Conservation (phyloP, 37 sponge, comb jelly and placozoan species). For the Amphimedon queenslandica region DNA sequence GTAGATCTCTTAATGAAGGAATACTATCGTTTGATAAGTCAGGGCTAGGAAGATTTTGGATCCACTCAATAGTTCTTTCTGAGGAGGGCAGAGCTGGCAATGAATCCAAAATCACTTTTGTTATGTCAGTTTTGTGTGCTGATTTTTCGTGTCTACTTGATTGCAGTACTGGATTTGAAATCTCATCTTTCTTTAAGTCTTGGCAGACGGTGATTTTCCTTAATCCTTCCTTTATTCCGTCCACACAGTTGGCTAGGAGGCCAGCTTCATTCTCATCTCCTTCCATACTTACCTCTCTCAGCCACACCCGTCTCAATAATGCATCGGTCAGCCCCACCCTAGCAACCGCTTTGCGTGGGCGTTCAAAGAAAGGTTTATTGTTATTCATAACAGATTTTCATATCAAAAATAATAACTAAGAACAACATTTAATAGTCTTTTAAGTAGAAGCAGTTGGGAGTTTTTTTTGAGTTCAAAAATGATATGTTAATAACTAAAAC, state of each 20-base stretch:
- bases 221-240: not conserved
- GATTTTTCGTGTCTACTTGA: not conserved
- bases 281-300: not conserved
- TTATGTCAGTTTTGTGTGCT: not conserved
- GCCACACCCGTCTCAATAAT: not conserved
- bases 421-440: too few species aligned
- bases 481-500: too few species aligned
- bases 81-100: conserved; percentile 44
- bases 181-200: not conserved
- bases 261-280: too few species aligned
- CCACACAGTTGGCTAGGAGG: not conserved
- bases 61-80: conserved; percentile 61
- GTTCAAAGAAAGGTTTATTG: too few species aligned
- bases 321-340: not conserved
- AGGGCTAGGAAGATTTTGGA: conserved; percentile 14
- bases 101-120: not conserved
- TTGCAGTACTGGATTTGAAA: not conserved
- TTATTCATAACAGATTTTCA: too few species aligned
- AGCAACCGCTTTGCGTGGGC: too few species aligned
- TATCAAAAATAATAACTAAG: too few species aligned
- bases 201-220: not conserved
- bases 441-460: too few species aligned
- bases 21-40: not conserved
- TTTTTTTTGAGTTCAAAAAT: too few species aligned
- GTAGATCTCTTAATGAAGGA: conserved; percentile 15